These are phyloP conservation scores for Oryzias woworae DNA, from an alignment of 2,113 vertebrate species.

Conservation along the genomic window DNA sequence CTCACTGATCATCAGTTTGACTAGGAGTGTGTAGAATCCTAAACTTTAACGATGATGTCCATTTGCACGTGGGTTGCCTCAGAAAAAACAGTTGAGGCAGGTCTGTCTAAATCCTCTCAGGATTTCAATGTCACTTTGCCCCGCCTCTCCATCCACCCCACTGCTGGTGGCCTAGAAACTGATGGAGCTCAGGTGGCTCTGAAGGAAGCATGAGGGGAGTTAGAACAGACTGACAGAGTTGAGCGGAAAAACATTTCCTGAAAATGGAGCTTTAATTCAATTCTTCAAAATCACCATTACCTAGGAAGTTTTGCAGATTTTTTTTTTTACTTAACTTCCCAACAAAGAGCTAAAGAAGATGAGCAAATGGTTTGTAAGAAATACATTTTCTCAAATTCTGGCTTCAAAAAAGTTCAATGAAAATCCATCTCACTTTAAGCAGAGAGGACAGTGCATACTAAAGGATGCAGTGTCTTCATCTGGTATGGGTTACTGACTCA, in stretches of 20 bases:
- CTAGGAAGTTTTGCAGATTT: slow-evolving; percentile 1
- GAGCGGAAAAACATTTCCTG: slow-evolving; percentile 26
- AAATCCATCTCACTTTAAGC: too few species aligned
- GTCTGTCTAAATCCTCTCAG: slow-evolving; percentile 47
- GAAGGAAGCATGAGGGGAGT: slow-evolving; percentile 23
- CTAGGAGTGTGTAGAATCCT: not conserved
- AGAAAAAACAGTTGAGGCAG: slow-evolving; percentile 13
- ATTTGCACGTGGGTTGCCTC: slow-evolving; percentile 15
- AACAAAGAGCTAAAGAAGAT: too few species aligned
- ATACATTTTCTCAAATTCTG: too few species aligned
- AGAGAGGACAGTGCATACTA: too few species aligned
- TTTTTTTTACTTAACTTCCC: too few species aligned
- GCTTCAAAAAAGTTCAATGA: too few species aligned
- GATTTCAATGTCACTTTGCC: slow-evolving; percentile 72
- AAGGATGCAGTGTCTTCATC: too few species aligned
- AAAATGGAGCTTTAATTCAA: slow-evolving; percentile 16
- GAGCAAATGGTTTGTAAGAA: too few species aligned
- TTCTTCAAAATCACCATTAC: not conserved
- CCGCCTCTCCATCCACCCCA: slow-evolving; percentile 47
- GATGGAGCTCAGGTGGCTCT: slow-evolving; percentile 36
- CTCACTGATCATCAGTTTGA: slow-evolving; percentile 10
- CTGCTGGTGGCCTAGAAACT: slow-evolving; percentile 67
- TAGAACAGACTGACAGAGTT: slow-evolving; percentile 16
- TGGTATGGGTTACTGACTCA: too few species aligned
- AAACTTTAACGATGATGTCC: slow-evolving; percentile 1